Evolutionary conservation across 2,888 invertebrate species (phyloP).

Genomic region (Drosophila pegasa): DNA sequence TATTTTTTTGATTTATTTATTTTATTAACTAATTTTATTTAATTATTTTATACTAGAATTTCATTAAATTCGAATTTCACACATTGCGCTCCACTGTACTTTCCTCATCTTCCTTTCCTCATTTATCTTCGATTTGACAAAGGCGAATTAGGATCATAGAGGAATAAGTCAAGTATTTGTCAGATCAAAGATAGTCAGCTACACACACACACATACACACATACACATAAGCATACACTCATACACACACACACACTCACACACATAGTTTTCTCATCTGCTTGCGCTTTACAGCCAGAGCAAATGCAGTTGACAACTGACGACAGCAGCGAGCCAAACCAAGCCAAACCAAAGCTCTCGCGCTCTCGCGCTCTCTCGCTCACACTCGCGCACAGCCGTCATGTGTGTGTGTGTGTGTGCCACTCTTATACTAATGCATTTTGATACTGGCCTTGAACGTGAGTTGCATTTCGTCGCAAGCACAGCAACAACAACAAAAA

Average conservation of each 20-base stretch:
- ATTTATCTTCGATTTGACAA: constrained; percentile 6
- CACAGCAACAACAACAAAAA: constrained; percentile 15
- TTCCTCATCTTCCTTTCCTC: not conserved
- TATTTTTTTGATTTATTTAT: no score
- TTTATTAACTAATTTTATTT: no score
- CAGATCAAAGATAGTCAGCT: no score
- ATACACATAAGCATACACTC: not conserved
- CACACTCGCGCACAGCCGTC: not conserved
- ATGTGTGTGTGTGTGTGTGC: constrained; percentile 4
- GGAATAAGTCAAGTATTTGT: no score
- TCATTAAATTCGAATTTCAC: no score
- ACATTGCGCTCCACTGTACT: not conserved
- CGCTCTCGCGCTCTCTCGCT: constrained; percentile 3
- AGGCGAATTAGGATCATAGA: constrained; percentile 16
- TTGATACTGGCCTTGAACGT: constrained; percentile 84
- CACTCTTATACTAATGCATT: constrained; percentile 52
- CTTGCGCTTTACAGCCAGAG: constrained; percentile 39
- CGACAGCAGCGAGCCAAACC: constrained; percentile 44
- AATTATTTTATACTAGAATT: not conserved
- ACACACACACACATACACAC: no score
- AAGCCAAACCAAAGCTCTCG: no score
- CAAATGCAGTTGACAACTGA: constrained; percentile 68
- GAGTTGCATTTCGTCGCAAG: constrained; percentile 82
- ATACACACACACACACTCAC: no score
- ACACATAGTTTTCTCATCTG: constrained; percentile 19